Percentiles rank a stretch among this genome's conserved stretches.
phyloP scores from a whole-genome alignment of 2,888 invertebrate species.

The Meghimatium bilineatum region DNA sequence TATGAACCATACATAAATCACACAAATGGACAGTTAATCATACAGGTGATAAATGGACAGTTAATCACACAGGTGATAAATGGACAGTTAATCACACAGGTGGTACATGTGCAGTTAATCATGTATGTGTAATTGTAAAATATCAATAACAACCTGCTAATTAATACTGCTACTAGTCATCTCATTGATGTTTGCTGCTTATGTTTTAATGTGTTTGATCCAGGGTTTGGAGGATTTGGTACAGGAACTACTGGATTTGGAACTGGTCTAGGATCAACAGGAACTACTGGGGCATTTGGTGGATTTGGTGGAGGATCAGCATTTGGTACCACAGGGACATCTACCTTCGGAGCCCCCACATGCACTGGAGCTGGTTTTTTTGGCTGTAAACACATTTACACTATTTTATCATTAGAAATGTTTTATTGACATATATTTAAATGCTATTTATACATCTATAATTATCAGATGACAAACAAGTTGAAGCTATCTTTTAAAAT shows the following conservation, averaged over 20 bases:
- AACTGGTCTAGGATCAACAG: slow-evolving; percentile 47
- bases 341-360: slow-evolving; percentile 30
- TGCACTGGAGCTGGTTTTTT: slow-evolving; percentile 20
- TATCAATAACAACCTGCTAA: neutral
- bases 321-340: slow-evolving; percentile 40
- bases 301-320: slow-evolving; percentile 37
- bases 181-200: neutral
- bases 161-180: neutral
- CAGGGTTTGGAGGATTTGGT: slow-evolving; percentile 61
- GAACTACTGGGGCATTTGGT: slow-evolving; percentile 31
- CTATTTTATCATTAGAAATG: neutral
- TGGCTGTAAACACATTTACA: slow-evolving; percentile 17
- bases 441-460: neutral
- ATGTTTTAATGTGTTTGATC: neutral
- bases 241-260: slow-evolving; percentile 49
- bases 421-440: neutral
- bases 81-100: too few relatives aligned
- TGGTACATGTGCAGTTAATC: too few relatives aligned
- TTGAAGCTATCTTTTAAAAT: too few relatives aligned
- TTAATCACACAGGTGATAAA: too few relatives aligned
- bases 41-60: too few relatives aligned
- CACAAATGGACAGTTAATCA: too few relatives aligned
- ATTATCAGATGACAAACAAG: too few relatives aligned
- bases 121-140: too few relatives aligned
- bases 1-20: too few relatives aligned